phyloP scores from a whole-genome alignment of 2,888 invertebrate genomes.

The Pollenia labialis region DNA sequence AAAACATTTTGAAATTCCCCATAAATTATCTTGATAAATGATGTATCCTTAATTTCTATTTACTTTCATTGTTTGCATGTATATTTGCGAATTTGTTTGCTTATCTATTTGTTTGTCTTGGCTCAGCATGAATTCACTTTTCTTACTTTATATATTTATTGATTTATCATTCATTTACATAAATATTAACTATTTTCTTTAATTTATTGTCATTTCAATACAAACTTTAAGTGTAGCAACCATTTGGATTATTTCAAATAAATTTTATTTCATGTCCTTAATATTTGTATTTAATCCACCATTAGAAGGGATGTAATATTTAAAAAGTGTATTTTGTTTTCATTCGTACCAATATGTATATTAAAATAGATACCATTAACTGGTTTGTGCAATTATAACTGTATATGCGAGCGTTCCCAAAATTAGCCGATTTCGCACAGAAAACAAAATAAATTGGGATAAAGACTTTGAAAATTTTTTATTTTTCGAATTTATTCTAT shows the following conservation, averaged over 20 bases:
- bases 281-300: background rate
- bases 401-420: too few relatives aligned
- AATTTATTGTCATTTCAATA: constrained; percentile 51
- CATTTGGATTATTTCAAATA: constrained; percentile 37
- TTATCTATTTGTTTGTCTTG: constrained; percentile 26
- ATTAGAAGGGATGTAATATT: background rate
- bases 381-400: too few relatives aligned
- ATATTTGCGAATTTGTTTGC: constrained; percentile 11
- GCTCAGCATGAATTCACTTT: constrained; percentile 50
- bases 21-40: constrained; percentile 61
- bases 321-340: background rate
- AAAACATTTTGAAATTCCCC: constrained; percentile 43
- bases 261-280: constrained; percentile 17
- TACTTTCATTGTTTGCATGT: constrained; percentile 48
- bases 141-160: constrained; percentile 35
- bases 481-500: too few relatives aligned
- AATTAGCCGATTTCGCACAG: too few relatives aligned
- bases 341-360: background rate
- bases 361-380: too few relatives aligned
- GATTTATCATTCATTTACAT: constrained; percentile 63
- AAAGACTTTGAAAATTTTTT: too few relatives aligned
- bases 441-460: too few relatives aligned
- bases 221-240: background rate
- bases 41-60: constrained; percentile 62
- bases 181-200: constrained; percentile 44